Percentiles rank a stretch among this genome's conserved stretches.
Evolutionary conservation across 2,113 vertebrate genomes (phyloP).

Genomic region (Atrichornis clamosus): DNA sequence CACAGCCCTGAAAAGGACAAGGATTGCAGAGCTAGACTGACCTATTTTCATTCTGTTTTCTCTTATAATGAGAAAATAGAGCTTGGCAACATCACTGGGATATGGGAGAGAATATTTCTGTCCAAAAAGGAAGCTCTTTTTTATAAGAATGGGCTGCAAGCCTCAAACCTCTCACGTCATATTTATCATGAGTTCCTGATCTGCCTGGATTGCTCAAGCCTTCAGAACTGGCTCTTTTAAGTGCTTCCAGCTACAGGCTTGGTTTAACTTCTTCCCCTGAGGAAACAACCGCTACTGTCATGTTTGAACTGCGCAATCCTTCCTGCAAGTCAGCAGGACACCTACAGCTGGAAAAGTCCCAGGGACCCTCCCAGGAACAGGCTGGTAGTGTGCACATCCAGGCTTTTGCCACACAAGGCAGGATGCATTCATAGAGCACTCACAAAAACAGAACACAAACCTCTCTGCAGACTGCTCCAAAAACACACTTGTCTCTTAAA

Average conservation of each 20-base stretch:
- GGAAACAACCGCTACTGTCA: background rate
- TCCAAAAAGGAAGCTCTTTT: background rate
- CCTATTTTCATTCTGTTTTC: background rate
- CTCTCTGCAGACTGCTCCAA: background rate
- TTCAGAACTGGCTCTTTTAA: background rate
- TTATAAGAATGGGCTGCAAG: background rate
- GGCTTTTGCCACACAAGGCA: background rate
- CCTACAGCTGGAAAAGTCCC: background rate
- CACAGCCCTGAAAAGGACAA: background rate
- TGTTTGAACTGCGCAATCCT: background rate
- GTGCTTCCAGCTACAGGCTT: conserved; percentile 31
- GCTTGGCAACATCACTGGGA: background rate
- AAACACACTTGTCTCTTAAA: background rate
- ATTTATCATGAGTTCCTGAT: background rate
- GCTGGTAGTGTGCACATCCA: background rate
- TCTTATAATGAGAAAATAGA: background rate
- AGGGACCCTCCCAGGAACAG: background rate
- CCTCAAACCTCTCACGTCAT: background rate
- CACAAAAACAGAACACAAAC: background rate
- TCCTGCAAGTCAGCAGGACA: conserved; percentile 27
- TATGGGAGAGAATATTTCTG: background rate
- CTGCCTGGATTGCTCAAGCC: background rate
- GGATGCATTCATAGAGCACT: background rate
- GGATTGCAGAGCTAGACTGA: background rate
- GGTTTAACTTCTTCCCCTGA: background rate